Percentiles rank a stretch among this genome's conserved stretches.
Conservation (phyloP, 92 coral and sea anemone genomes). For the Virgularia gustaviana region DNA sequence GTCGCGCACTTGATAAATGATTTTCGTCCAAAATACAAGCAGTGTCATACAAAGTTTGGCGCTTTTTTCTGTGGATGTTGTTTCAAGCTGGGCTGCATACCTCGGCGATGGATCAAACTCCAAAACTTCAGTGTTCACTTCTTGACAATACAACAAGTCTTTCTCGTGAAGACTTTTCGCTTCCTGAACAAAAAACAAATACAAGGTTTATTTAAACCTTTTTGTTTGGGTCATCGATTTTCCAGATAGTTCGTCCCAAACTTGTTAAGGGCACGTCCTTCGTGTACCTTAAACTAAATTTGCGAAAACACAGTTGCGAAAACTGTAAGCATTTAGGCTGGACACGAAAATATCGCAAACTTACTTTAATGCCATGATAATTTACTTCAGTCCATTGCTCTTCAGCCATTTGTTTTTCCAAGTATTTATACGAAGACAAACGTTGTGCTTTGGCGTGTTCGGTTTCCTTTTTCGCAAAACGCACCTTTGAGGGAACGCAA, state of each 20-base stretch:
- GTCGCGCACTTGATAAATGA: no score
- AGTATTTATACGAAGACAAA: constrained; percentile 78
- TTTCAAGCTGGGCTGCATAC: no score
- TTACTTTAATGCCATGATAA: constrained; percentile 69
- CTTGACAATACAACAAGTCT: constrained; percentile 61
- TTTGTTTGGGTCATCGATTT: not conserved
- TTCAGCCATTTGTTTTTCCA: constrained; percentile 81
- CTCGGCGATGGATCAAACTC: constrained; percentile 72
- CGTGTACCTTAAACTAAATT: not conserved
- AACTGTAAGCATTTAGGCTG: not conserved
- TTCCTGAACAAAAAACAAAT: constrained; percentile 42
- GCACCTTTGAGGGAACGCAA: constrained; percentile 62
- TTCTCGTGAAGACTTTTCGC: constrained; percentile 56
- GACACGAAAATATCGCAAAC: not conserved
- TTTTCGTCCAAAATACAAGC: no score
- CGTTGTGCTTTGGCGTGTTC: constrained; percentile 87
- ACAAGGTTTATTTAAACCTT: not conserved
- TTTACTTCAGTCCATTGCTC: constrained; percentile 77
- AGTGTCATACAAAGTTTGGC: no score
- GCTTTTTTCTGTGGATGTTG: no score
- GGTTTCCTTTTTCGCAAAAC: constrained; percentile 91
- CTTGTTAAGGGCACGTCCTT: not conserved
- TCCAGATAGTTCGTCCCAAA: not conserved
- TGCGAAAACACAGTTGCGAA: not conserved
- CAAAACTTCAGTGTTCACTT: constrained; percentile 61